phyloP scores from a whole-genome alignment of 2,888 invertebrate species.

The Melieria picta region DNA sequence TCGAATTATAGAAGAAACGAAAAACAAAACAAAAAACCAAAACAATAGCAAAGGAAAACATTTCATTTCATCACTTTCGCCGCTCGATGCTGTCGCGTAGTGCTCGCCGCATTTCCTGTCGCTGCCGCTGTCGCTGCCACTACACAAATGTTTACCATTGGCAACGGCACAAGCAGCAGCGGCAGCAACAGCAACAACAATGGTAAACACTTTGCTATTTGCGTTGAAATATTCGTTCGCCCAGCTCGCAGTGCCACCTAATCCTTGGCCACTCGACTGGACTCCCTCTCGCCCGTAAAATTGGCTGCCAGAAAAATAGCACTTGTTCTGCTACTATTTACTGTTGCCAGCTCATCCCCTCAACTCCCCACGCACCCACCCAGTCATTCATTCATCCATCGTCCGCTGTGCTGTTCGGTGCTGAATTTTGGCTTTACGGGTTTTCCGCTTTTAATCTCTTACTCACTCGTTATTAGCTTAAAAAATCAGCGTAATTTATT shows the following conservation, averaged over 20 bases:
- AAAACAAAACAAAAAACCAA: too few species aligned
- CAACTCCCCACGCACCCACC: neutral
- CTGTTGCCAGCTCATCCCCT: neutral
- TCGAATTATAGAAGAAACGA: too few species aligned
- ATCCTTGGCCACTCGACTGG: too few species aligned
- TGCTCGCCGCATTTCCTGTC: too few species aligned
- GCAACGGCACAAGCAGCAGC: neutral
- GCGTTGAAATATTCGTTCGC: too few species aligned
- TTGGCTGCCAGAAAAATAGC: neutral
- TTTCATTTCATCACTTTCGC: too few species aligned
- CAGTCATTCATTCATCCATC: neutral
- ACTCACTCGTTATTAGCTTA: conserved; percentile 38
- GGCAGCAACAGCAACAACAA: neutral
- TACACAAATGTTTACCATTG: too few species aligned
- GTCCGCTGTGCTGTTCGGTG: conserved; percentile 6
- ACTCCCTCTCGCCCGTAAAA: too few species aligned
- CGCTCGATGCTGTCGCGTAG: too few species aligned
- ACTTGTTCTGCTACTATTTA: neutral
- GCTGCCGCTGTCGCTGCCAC: neutral
- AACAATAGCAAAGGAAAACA: too few species aligned
- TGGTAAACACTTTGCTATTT: too few species aligned
- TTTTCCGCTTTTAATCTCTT: conserved; percentile 21
- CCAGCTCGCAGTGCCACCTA: too few species aligned
- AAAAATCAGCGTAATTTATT: conserved; percentile 42
- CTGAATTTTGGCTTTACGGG: neutral